Percentiles rank a stretch among this genome's conserved stretches.
These are phyloP conservation scores for Perodicticus potto DNA, from an alignment of 2,797 vertebrate species.

Conservation along the genomic window DNA sequence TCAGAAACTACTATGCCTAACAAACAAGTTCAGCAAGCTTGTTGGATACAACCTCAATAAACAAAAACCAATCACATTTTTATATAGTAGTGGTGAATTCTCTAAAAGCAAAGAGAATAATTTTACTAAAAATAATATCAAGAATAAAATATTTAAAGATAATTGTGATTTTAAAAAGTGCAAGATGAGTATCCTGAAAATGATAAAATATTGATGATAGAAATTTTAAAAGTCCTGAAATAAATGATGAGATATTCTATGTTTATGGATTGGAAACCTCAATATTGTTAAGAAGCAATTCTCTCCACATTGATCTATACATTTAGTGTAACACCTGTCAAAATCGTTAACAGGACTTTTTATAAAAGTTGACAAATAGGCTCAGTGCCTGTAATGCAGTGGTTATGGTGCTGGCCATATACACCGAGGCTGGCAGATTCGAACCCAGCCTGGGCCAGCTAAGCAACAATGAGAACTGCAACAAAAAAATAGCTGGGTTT, in stretches of 20 bases:
- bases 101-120: not conserved
- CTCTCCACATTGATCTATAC: not conserved
- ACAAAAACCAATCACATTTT: not conserved
- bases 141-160: not conserved
- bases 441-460: no score
- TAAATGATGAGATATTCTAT: slow-evolving; percentile 7
- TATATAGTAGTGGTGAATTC: not conserved
- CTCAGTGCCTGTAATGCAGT: no score
- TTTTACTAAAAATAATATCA: slow-evolving; percentile 1
- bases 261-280: not conserved
- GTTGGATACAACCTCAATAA: not conserved
- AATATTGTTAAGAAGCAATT: not conserved
- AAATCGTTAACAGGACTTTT: not conserved
- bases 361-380: not conserved
- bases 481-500: no score
- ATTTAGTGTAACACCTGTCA: not conserved
- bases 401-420: no score
- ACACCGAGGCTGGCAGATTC: no score
- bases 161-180: not conserved
- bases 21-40: not conserved
- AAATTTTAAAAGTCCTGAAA: slow-evolving; percentile 7
- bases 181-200: not conserved
- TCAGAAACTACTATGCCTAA: not conserved
- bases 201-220: not conserved
- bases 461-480: no score